Conservation (phyloP, 1,140 invertebrate genomes). For the Calliopsis andreniformis region DNA sequence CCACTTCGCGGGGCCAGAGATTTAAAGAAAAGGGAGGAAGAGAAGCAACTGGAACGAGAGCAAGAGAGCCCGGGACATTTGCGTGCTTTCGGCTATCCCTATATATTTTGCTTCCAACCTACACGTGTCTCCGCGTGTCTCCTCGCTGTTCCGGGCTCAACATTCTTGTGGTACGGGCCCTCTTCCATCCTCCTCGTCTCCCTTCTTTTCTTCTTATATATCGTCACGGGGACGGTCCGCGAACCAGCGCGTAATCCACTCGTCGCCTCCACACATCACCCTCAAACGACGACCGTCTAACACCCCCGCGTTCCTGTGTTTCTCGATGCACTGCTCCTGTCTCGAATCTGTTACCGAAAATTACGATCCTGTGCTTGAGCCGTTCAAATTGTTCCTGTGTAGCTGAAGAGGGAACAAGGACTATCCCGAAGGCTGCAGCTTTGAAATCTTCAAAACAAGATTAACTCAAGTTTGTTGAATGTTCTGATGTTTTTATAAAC, state of each 20-base stretch:
- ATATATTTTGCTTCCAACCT: conserved; percentile 75
- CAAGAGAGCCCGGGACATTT: conserved; percentile 38
- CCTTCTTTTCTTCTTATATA: conserved; percentile 39
- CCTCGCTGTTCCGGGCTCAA: conserved; percentile 71
- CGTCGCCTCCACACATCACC: conserved; percentile 60
- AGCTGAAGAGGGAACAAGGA: too few relatives aligned
- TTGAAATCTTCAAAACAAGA: too few relatives aligned
- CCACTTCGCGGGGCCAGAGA: conserved; percentile 51
- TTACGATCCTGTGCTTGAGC: conserved; percentile 2
- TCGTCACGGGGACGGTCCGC: conserved; percentile 50
- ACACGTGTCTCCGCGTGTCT: conserved; percentile 79
- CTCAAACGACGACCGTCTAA: conserved; percentile 37
- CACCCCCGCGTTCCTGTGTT: conserved; percentile 18
- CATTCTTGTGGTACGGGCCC: conserved; percentile 62
- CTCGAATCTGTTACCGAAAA: conserved; percentile 32
- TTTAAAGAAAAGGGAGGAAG: conserved; percentile 48
- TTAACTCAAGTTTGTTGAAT: too few relatives aligned
- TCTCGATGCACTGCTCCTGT: not conserved
- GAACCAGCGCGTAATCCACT: conserved; percentile 77
- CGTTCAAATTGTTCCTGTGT: not conserved
- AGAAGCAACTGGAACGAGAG: conserved; percentile 45
- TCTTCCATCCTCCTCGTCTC: conserved; percentile 44
- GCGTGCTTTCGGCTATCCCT: conserved; percentile 67
- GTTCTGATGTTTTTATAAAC: too few relatives aligned
- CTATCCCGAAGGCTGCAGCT: too few relatives aligned